Evolutionary conservation across 2,888 invertebrate species (phyloP).

Genomic region (Blastobasis lacticolella): DNA sequence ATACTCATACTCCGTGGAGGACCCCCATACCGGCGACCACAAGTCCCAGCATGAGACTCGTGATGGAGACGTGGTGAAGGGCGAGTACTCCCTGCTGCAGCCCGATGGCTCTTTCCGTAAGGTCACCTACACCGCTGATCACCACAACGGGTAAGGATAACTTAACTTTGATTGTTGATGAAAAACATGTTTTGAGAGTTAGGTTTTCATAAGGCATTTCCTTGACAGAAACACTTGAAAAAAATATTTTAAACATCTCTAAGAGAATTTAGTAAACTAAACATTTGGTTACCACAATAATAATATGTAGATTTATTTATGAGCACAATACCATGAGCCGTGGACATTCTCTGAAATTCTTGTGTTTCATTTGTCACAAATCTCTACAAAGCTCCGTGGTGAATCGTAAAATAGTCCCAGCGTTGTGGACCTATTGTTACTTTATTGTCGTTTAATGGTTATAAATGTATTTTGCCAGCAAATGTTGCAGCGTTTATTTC

Average conservation of each 20-base stretch:
- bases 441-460: background rate
- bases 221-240: no score
- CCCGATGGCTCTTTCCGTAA: conserved; percentile 75
- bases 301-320: no score
- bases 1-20: conserved; percentile 74
- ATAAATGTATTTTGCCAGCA: background rate
- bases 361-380: background rate
- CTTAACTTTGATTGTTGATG: background rate
- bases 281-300: no score
- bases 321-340: no score
- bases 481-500: background rate
- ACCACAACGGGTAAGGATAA: conserved; percentile 66
- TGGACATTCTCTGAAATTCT: no score
- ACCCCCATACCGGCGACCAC: conserved; percentile 76
- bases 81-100: conserved; percentile 72
- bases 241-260: no score
- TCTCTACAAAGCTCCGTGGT: conserved; percentile 9
- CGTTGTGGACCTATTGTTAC: background rate
- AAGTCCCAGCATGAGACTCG: conserved; percentile 73
- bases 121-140: conserved; percentile 74
- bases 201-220: no score
- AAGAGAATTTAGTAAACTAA: no score
- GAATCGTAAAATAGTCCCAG: conserved; percentile 11
- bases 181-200: no score
- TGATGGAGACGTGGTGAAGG: conserved; percentile 74